Base-by-base conservation (phyloP, 2,113 vertebrate species). In the Neomonachus schauinslandi region DNA sequence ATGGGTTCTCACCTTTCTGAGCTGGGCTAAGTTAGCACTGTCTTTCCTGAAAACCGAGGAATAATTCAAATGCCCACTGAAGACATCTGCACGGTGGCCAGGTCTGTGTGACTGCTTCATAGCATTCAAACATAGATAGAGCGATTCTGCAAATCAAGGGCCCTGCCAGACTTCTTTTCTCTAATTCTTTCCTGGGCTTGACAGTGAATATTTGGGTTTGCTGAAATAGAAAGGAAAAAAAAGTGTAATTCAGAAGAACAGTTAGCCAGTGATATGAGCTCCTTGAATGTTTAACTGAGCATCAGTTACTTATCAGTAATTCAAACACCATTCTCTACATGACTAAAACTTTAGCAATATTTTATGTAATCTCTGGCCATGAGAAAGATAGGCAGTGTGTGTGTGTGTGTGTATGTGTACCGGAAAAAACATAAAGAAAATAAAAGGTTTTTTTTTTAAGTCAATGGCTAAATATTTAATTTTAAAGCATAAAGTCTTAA, bases 381-480 rank as follows among this genome's bases (percentile, higher is more conserved):
- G 51, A 96, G 61, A 83, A 79, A 82, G 28, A 39, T 36, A 49
- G 12, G 5, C 8, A 46, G 6, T 65, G 19, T 72, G 69, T 77
- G 49, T 79, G 39, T 65, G 15, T 61, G 59, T 21, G n/a, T 36
- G 39, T 57, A 9, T 84, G 33, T 31, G 14, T 88, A 24, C 36
- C 39, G 42, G 42, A 88, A 91, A 93, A 95, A 87, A 79, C 42
- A 71, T 36, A 88, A 89, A 79, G 2, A 82, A 93, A 51, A 95
- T 61, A 63, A 94, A 91, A 57, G 4, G 12, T 26, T 16, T 36
- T 94, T 94, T 93, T 93, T 79, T 93, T 28, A n/a, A 93, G 18
- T 92, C 21, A 71, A 7, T 94, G 63, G 33, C 28, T 71, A 95
- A 85, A 88, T 65, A 89, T 91, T 97, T 96, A 11, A 89, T 59